Evolutionary conservation across 2,888 invertebrate genomes (phyloP).

Genomic region (Acleris holmiana): DNA sequence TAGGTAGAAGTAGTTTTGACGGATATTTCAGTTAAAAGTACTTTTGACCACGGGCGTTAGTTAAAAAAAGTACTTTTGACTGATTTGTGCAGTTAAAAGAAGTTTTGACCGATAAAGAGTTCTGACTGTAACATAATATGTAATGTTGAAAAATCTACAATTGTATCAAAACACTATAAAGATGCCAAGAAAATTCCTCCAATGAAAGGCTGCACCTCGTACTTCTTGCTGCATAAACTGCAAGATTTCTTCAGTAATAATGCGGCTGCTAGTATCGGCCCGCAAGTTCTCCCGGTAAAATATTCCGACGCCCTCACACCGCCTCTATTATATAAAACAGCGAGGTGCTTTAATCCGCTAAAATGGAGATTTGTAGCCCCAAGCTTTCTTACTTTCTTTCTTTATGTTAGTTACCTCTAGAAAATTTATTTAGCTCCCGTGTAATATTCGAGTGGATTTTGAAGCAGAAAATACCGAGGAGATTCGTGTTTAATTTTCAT

Average conservation of each 20-base stretch:
- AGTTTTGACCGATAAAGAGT: too few species aligned
- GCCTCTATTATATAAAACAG: conserved; percentile 63
- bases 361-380: conserved; percentile 72
- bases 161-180: too few species aligned
- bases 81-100: too few species aligned
- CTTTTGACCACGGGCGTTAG: too few species aligned
- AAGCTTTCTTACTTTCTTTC: conserved; percentile 59
- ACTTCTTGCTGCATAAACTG: conserved; percentile 3
- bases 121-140: too few species aligned
- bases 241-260: conserved; percentile 28
- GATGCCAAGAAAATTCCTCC: not conserved
- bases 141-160: too few species aligned
- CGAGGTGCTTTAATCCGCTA: conserved; percentile 69
- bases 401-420: conserved; percentile 61
- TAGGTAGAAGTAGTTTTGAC: too few species aligned
- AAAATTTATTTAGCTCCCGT: conserved; percentile 54
- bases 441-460: conserved; percentile 38
- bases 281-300: conserved; percentile 55
- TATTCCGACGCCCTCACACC: conserved; percentile 57
- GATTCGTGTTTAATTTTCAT: conserved; percentile 50
- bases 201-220: not conserved
- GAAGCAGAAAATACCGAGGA: conserved; percentile 32
- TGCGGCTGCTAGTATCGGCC: conserved; percentile 24
- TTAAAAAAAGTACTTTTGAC: too few species aligned
- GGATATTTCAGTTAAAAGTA: too few species aligned